phyloP scores from a whole-genome alignment of 2,113 vertebrate genomes.

The Cyanoramphus novaezelandiae region DNA sequence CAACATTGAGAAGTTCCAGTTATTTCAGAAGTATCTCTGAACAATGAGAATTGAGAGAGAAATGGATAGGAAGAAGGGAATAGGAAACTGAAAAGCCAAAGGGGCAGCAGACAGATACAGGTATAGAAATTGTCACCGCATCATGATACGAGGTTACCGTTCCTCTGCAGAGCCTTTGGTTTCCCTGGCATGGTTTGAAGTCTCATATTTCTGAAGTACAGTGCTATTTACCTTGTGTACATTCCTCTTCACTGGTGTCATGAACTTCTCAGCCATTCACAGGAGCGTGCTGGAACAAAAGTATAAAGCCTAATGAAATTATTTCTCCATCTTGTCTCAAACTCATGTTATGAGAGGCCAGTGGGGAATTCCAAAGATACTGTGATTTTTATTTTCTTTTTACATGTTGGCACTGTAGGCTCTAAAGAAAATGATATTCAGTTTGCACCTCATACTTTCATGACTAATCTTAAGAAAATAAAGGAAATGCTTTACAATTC shows the following conservation, averaged over 20 bases:
- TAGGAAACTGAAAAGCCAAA: not conserved
- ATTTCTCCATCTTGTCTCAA: not conserved
- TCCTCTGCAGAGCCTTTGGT: not conserved
- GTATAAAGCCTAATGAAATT: not conserved
- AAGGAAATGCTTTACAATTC: not conserved
- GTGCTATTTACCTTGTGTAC: not conserved
- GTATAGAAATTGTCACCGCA: not conserved
- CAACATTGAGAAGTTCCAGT: not conserved
- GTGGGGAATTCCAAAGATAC: not conserved
- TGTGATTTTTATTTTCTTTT: not conserved
- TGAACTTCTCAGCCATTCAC: not conserved
- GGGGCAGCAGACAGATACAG: not conserved
- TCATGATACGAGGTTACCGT: accelerated
- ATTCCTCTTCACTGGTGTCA: not conserved
- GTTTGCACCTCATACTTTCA: not conserved
- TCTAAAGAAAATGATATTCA: not conserved
- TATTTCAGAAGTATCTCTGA: not conserved
- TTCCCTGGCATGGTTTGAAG: not conserved
- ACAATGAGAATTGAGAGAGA: not conserved
- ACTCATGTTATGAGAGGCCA: not conserved
- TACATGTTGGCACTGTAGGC: not conserved
- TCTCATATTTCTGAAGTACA: not conserved
- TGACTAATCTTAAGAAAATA: not conserved
- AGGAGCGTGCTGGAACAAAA: not conserved
- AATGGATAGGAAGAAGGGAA: not conserved